phyloP scores from a whole-genome alignment of 2,797 vertebrate species.

The Cryptoprocta ferox region DNA sequence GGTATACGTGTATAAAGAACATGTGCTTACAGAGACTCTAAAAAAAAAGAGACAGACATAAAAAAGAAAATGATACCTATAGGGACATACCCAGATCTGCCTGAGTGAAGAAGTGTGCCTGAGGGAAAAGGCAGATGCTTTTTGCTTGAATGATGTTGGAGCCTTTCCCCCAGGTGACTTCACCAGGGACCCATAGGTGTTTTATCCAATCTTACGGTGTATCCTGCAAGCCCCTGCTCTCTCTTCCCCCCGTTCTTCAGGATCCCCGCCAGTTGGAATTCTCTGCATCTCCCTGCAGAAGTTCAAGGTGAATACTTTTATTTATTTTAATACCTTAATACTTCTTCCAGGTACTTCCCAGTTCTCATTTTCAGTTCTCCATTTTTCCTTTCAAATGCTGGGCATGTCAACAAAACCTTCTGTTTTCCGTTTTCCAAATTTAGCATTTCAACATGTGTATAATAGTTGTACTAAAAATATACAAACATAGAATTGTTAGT shows the following conservation, averaged over 20 bases:
- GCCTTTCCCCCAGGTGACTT: slow-evolving; percentile 61
- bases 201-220: slow-evolving; percentile 72
- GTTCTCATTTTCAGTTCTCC: slow-evolving; percentile 80
- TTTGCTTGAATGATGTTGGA: slow-evolving; percentile 47
- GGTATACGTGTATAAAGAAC: background rate
- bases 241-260: slow-evolving; percentile 64
- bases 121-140: slow-evolving; percentile 60
- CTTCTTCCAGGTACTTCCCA: slow-evolving; percentile 78
- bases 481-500: slow-evolving; percentile 65
- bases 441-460: slow-evolving; percentile 79
- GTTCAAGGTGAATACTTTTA: slow-evolving; percentile 70
- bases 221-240: slow-evolving; percentile 61
- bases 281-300: slow-evolving; percentile 68
- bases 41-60: background rate
- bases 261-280: slow-evolving; percentile 77
- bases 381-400: slow-evolving; percentile 73
- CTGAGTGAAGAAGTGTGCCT: background rate
- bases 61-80: background rate
- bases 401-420: slow-evolving; percentile 78
- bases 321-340: slow-evolving; percentile 82
- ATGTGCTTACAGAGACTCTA: background rate
- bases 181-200: slow-evolving; percentile 58
- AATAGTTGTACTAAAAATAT: slow-evolving; percentile 78
- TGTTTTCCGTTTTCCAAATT: slow-evolving; percentile 79
- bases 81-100: background rate